Base-by-base conservation (phyloP, 2,888 invertebrate species). In the Conistra vaccinii region DNA sequence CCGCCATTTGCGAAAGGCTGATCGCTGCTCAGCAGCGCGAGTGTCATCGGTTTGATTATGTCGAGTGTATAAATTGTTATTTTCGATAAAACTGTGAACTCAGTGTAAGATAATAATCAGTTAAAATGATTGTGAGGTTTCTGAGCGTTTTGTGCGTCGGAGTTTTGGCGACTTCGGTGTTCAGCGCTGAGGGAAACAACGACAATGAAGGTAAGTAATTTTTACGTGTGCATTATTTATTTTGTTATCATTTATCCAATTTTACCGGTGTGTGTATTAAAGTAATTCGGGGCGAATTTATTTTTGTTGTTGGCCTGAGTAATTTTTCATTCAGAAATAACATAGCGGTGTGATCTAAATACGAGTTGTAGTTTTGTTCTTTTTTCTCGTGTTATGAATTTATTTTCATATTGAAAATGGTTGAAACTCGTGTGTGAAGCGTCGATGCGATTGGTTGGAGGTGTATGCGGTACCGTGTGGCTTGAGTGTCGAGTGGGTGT, bases 41-140 rank as follows among this genome's bases (percentile, higher is more conserved):
- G 94, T 95, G 96, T 94, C 93, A 93, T 92, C 91, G 91, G 92
- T 93, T 94, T 93, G 94, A 94, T 90, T 94, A 96, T 96, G 96
- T 93, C 95, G 95, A 95, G 94, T 94, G 95, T 93, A 87, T 94
- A 92, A 93, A 92, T 94, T 95, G 92, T 92, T 94, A 93, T 94
- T 94, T 93, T 92, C 91, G 89, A 91, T 91, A 91, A 91, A 94
- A 93, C 92, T 94, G 95, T 96, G 94, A 95, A 95, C 94, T 92
- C 89, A 92, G 95, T 95, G 94, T 89, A 89, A 90, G 88, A 90
- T 90, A 92, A 90, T 91, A 89, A 94, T 91, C 92, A 91, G 92
- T 94, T 93, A 96, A 92, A 94, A 96, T 96, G 96, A 96, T 96
- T 96, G 96, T 96, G 96, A 96, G 96, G 95, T 96, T 94, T 91